Evolutionary conservation across 2,797 vertebrate species (phyloP), one percentile per base, ranked within the genome.

Genomic region (Sebastes matsubarae): DNA sequence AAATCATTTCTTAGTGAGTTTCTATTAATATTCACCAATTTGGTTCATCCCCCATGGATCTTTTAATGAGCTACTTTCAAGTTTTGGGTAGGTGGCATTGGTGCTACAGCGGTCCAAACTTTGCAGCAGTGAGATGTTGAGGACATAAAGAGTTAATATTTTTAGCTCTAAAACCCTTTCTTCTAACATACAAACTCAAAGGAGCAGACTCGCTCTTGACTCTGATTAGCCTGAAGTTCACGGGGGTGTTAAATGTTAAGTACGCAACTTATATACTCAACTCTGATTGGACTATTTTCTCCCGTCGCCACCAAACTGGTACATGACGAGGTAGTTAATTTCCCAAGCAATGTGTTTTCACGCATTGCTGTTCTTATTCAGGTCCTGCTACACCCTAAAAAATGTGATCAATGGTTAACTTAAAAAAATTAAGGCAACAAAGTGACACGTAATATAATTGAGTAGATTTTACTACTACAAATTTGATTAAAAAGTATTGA

Each of bases 1-100:
- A 79, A 68, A 77, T 78, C 5, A 79, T 77, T 81, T 82, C 74
- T 73, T 27, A 8, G 20, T 38, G 64, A 52, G 60, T 80, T 74
- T 79, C 59, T 67, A 63, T 79, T 75, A 20, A 42, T 69, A 60
- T 72, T 76, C 27, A 61, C 69, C 20, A 61, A 75, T 83, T 61
- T 80, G 58, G 22, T 67, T 34, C 3, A 68, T 67, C 34, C 75
- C 30, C 59, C 22, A 74, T 46, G 42, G 42, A 46, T 77, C 22
- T 32, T 74, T 68, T 84, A 34, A 25, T 6, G 32, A 75, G 63
- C 42, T 61, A 13, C 60, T 73, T 75, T 68, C 9, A 57, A 38
- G 13, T 52, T 61, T 68, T 66, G 12, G 32, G 24, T 10, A 61
- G 32, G 78, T 46, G 54, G 7, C 25, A 18, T 22, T 30, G 16